A percentile compares a stretch with the other conserved stretches of the same genome.
Evolutionary conservation across 2,888 invertebrate species (phyloP).

Genomic region (Dyspetes luteomarginatus): DNA sequence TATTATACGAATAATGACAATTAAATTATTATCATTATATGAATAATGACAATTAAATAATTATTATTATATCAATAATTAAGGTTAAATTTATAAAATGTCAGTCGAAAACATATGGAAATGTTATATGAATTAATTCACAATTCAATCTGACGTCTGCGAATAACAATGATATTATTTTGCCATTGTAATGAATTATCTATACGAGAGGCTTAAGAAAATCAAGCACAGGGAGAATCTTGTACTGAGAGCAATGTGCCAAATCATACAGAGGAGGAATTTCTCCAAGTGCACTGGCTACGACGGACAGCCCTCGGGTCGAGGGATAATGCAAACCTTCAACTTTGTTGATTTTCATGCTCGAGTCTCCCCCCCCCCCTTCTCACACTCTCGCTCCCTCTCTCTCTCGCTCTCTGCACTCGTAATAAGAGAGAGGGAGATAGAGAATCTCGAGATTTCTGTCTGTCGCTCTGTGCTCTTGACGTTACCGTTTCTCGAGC

Average conservation of each 20-base stretch:
- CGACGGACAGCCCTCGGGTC: background rate
- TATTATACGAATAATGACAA: too few relatives aligned
- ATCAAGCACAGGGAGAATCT: background rate
- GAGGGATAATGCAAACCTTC: conserved; percentile 3
- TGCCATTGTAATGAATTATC: too few relatives aligned
- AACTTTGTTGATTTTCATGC: background rate
- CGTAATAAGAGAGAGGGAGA: too few relatives aligned
- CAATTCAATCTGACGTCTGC: too few relatives aligned
- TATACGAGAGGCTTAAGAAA: conserved; percentile 17
- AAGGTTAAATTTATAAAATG: too few relatives aligned
- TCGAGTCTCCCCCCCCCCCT: conserved; percentile 12
- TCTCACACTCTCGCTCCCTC: conserved; percentile 11
- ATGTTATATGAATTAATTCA: too few relatives aligned
- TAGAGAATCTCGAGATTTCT: conserved; percentile 43
- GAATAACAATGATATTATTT: too few relatives aligned
- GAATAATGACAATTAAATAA: too few relatives aligned
- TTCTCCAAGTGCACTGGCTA: background rate
- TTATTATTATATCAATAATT: too few relatives aligned
- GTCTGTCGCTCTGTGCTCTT: conserved; percentile 18
- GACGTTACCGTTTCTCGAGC: background rate
- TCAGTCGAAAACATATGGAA: too few relatives aligned
- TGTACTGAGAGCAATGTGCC: conserved; percentile 6
- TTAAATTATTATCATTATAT: too few relatives aligned
- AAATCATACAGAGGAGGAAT: conserved; percentile 16
- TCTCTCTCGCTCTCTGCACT: conserved; percentile 13